Evolutionary conservation across 2,113 vertebrate species (phyloP).

Genomic region (Cebidichthys violaceus): DNA sequence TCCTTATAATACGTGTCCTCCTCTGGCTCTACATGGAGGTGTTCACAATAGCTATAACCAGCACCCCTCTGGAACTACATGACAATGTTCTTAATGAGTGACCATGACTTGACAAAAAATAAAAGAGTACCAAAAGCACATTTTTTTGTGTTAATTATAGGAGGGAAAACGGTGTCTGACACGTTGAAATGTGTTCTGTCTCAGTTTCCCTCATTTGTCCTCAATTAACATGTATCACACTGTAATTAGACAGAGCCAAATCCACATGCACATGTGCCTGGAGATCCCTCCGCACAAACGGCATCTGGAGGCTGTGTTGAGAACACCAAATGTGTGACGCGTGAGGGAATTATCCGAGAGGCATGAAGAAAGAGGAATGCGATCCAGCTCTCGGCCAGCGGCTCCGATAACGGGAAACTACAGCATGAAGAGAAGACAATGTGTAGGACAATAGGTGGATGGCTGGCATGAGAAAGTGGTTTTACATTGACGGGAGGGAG

Average conservation of each 20-base stretch:
- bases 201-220: background rate
- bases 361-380: conserved; percentile 5
- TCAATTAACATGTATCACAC: conserved; percentile 1
- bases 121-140: background rate
- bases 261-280: conserved; percentile 20
- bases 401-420: conserved; percentile 19
- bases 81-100: background rate
- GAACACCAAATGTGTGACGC: background rate
- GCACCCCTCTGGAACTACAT: background rate
- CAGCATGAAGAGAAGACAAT: background rate
- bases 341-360: background rate
- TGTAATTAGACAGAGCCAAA: conserved; percentile 14
- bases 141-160: background rate
- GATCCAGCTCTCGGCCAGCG: conserved; percentile 12
- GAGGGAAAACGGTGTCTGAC: background rate
- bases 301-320: background rate
- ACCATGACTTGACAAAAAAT: background rate
- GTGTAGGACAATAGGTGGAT: background rate
- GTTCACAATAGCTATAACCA: conserved; percentile 9
- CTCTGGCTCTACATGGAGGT: background rate
- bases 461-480: conserved; percentile 11
- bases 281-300: background rate
- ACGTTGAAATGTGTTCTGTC: background rate
- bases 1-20: background rate
- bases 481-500: background rate